A percentile compares a stretch with the other conserved stretches of the same genome.
phyloP scores from a whole-genome alignment of 2,113 vertebrate genomes.

The Laterallus jamaicensis region DNA sequence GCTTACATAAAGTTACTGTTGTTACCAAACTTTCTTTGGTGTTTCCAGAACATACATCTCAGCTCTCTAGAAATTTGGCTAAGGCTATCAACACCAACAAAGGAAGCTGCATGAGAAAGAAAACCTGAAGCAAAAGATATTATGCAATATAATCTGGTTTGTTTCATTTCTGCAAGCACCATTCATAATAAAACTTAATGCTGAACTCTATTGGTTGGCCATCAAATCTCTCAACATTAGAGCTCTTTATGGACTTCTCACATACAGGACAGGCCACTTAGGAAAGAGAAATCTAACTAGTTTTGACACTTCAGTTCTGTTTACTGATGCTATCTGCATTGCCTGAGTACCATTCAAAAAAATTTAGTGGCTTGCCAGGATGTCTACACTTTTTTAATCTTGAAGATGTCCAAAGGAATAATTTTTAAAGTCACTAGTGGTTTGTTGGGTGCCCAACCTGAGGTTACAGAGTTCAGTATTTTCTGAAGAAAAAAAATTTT shows the following conservation, averaged over 20 bases:
- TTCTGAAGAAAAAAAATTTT: background rate
- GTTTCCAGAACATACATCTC: background rate
- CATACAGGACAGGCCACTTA: background rate
- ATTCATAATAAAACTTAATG: slow-evolving; percentile 5
- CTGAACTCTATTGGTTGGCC: background rate
- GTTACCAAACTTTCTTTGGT: background rate
- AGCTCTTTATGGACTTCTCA: background rate
- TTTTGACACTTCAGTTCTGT: background rate
- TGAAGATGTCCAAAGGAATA: background rate
- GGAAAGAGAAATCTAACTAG: background rate
- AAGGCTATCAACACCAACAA: background rate
- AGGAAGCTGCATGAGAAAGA: background rate
- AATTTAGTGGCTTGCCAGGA: background rate
- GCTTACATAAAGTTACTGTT: background rate
- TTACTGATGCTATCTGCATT: background rate
- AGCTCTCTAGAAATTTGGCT: background rate
- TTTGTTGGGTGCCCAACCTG: background rate
- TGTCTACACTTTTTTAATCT: background rate
- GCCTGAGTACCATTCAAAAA: background rate
- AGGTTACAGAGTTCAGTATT: background rate
- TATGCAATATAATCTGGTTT: background rate
- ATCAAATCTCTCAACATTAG: background rate
- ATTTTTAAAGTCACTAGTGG: background rate
- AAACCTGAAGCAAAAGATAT: slow-evolving; percentile 2
- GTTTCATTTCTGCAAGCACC: background rate